phyloP scores from a whole-genome alignment of 2,888 invertebrate genomes.

The Drosophila neonasuta region DNA sequence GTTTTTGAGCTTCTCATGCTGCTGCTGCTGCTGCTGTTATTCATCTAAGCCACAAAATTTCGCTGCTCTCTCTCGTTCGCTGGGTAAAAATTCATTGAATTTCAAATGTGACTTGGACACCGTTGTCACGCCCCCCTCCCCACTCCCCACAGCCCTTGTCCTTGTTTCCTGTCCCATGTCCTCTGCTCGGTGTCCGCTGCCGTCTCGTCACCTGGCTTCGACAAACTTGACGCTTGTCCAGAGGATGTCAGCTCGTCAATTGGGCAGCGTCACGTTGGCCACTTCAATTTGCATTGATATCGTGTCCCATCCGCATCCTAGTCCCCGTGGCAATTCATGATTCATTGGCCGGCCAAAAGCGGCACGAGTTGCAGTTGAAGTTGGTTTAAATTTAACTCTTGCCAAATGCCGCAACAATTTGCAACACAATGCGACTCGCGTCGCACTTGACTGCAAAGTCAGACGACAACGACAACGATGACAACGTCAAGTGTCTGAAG shows the following conservation, averaged over 20 bases:
- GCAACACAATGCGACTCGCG: slow-evolving; percentile 37
- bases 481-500: slow-evolving; percentile 51
- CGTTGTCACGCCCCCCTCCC: not conserved
- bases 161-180: not conserved
- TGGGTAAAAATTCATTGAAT: slow-evolving; percentile 80
- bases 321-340: slow-evolving; percentile 55
- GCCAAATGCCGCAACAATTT: slow-evolving; percentile 35
- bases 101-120: slow-evolving; percentile 73
- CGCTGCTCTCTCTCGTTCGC: slow-evolving; percentile 42
- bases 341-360: slow-evolving; percentile 56
- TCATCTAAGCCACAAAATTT: slow-evolving; percentile 65
- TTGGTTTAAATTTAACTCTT: slow-evolving; percentile 52
- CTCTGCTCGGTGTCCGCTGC: not conserved
- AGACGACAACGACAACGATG: slow-evolving; percentile 38
- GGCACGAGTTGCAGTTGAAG: slow-evolving; percentile 22
- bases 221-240: slow-evolving; percentile 2
- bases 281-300: slow-evolving; percentile 75
- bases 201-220: not conserved
- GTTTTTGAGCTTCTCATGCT: slow-evolving; percentile 1
- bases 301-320: slow-evolving; percentile 33
- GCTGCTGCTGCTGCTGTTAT: slow-evolving; percentile 46
- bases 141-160: not conserved
- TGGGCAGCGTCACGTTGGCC: slow-evolving; percentile 62
- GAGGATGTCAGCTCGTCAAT: slow-evolving; percentile 42
- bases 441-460: slow-evolving; percentile 49